These are phyloP conservation scores for Eleginops maclovinus DNA, from an alignment of 2,113 vertebrate genomes.

Conservation along the genomic window DNA sequence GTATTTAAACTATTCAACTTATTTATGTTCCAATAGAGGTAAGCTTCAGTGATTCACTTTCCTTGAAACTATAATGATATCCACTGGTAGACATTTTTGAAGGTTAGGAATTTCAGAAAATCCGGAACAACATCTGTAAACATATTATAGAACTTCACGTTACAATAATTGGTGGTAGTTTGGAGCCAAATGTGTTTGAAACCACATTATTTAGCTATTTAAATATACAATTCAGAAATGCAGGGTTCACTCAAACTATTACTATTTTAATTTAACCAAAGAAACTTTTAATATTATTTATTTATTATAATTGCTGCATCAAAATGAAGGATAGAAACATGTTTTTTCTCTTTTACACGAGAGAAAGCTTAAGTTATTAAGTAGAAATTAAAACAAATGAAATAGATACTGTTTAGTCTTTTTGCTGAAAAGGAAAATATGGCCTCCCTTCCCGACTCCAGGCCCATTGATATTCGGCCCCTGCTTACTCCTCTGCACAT, in stretches of 20 bases:
- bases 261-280: too few relatives aligned
- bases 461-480: neutral
- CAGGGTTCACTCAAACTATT: neutral
- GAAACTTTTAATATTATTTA: too few relatives aligned
- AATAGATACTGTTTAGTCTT: neutral
- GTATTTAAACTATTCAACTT: too few relatives aligned
- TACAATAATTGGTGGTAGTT: neutral
- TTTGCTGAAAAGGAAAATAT: too few relatives aligned
- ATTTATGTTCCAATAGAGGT: too few relatives aligned
- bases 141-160: neutral
- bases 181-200: too few relatives aligned
- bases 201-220: neutral
- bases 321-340: neutral
- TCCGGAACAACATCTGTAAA: too few relatives aligned
- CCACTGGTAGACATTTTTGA: too few relatives aligned
- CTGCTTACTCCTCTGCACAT: neutral
- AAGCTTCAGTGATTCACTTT: too few relatives aligned
- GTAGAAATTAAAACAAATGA: neutral
- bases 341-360: neutral
- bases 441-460: neutral
- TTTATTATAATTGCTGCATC: neutral
- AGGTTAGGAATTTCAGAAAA: too few relatives aligned
- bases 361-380: neutral
- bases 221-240: neutral
- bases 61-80: too few relatives aligned